Conservation (phyloP, 2,888 invertebrate species). For the Rhagium mordax region DNA sequence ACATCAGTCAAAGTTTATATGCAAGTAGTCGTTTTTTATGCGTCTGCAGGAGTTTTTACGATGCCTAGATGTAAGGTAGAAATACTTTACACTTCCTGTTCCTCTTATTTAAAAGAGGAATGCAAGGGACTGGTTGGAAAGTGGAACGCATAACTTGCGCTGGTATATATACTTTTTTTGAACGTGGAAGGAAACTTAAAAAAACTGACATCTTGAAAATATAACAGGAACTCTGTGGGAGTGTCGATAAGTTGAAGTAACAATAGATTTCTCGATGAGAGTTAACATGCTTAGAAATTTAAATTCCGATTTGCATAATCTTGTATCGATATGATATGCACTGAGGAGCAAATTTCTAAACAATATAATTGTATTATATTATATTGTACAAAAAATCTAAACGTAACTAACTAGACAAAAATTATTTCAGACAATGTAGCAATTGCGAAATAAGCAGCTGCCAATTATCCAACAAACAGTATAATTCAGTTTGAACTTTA, state of each 20-base stretch:
- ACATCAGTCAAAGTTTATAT: slow-evolving; percentile 1
- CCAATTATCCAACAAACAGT: background rate
- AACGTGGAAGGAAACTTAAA: slow-evolving; percentile 32
- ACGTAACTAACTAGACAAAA: background rate
- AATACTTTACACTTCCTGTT: slow-evolving; percentile 40
- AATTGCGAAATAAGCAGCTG: background rate
- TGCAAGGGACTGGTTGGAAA: slow-evolving; percentile 34
- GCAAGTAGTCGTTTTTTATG: slow-evolving; percentile 1
- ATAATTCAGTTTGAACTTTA: background rate
- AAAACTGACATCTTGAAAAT: slow-evolving; percentile 42
- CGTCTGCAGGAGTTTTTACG: slow-evolving; percentile 8
- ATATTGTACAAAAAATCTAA: background rate
- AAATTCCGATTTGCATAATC: slow-evolving; percentile 53
- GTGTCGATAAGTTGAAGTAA: slow-evolving; percentile 46
- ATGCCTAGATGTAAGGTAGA: slow-evolving; percentile 19
- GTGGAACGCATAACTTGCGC: slow-evolving; percentile 39
- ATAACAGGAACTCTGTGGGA: slow-evolving; percentile 51
- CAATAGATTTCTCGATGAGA: slow-evolving; percentile 54
- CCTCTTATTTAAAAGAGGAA: slow-evolving; percentile 33
- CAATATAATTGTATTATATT: background rate
- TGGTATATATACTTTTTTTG: slow-evolving; percentile 30
- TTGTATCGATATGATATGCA: slow-evolving; percentile 29
- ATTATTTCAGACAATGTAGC: background rate
- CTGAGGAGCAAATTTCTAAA: slow-evolving; percentile 13
- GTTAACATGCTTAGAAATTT: slow-evolving; percentile 50